These are phyloP conservation scores for Parasteatoda lunata DNA, from an alignment of 2,888 invertebrate genomes.

Conservation along the genomic window DNA sequence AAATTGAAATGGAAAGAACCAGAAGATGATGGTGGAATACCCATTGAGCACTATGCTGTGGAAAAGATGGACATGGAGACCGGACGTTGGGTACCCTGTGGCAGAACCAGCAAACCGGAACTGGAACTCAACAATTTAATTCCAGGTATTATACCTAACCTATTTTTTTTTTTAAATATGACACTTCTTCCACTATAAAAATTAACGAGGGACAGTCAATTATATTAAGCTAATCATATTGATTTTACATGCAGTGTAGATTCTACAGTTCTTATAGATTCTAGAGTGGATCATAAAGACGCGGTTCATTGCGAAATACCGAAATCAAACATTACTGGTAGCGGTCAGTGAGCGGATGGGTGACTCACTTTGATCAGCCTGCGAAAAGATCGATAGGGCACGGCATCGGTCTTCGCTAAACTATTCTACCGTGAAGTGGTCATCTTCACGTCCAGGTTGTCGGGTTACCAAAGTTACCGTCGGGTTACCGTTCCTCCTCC, in stretches of 20 bases:
- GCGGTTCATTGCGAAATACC: too few relatives aligned
- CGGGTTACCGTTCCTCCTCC: too few relatives aligned
- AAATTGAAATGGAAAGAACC: constrained; percentile 94
- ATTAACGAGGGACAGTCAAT: not conserved
- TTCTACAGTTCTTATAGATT: not conserved
- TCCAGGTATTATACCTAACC: constrained; percentile 78
- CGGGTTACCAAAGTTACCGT: too few relatives aligned
- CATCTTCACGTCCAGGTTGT: too few relatives aligned
- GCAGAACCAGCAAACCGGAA: constrained; percentile 86
- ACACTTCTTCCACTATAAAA: not conserved
- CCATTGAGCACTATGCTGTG: constrained; percentile 95
- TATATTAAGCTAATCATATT: not conserved
- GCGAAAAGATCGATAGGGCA: too few relatives aligned
- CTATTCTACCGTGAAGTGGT: too few relatives aligned
- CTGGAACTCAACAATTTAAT: constrained; percentile 90
- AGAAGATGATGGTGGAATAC: constrained; percentile 93
- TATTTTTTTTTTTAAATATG: not conserved
- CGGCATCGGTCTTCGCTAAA: too few relatives aligned
- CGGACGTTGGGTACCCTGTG: constrained; percentile 94
- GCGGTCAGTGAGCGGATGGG: too few relatives aligned
- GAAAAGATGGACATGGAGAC: constrained; percentile 81
- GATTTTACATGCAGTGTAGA: not conserved
- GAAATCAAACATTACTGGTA: too few relatives aligned
- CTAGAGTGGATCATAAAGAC: too few relatives aligned
- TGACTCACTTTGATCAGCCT: too few relatives aligned